These are phyloP conservation scores for Oscheius sp. DNA, from an alignment of 2,888 invertebrate genomes.

Conservation along the genomic window DNA sequence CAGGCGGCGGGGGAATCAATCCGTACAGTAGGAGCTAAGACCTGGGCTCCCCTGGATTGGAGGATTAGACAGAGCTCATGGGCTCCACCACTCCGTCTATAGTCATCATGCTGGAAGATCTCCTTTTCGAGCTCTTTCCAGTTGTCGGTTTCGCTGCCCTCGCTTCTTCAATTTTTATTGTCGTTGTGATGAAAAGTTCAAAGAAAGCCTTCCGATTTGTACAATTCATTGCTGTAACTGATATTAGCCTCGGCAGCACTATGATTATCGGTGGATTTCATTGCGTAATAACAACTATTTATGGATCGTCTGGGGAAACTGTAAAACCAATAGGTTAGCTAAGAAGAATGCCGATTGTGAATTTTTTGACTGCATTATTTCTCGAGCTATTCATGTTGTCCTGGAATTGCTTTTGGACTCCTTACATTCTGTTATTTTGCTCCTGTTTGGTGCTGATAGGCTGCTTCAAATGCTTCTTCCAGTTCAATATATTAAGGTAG, in stretches of 20 bases:
- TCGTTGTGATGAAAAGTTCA: slow-evolving; percentile 12
- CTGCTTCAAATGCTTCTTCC: slow-evolving; percentile 34
- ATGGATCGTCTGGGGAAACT: slow-evolving; percentile 37
- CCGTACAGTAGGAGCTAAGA: too few relatives aligned
- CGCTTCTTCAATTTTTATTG: slow-evolving; percentile 36
- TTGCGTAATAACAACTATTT: slow-evolving; percentile 46
- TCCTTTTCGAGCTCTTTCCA: slow-evolving; percentile 52
- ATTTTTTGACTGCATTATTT: slow-evolving; percentile 34
- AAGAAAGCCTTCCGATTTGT: slow-evolving; percentile 29
- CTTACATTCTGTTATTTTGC: slow-evolving; percentile 21
- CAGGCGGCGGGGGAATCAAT: too few relatives aligned
- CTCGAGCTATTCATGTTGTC: slow-evolving; percentile 33
- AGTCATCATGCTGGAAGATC: slow-evolving; percentile 53
- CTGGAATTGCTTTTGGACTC: slow-evolving; percentile 40
- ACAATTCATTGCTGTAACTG: slow-evolving; percentile 36
- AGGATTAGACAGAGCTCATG: too few relatives aligned
- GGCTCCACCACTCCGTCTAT: too few relatives aligned
- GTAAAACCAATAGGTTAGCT: too few relatives aligned
- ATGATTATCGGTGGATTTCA: slow-evolving; percentile 42
- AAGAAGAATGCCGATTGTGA: too few relatives aligned
- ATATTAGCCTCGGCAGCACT: slow-evolving; percentile 33
- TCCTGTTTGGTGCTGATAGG: slow-evolving; percentile 30
- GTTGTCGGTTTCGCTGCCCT: slow-evolving; percentile 49
- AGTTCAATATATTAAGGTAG: slow-evolving; percentile 28
- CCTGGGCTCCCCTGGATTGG: too few relatives aligned